Evolutionary conservation across 2,797 vertebrate species (phyloP), one percentile per base, ranked within the genome.

Genomic region (Glossophaga mutica): DNA sequence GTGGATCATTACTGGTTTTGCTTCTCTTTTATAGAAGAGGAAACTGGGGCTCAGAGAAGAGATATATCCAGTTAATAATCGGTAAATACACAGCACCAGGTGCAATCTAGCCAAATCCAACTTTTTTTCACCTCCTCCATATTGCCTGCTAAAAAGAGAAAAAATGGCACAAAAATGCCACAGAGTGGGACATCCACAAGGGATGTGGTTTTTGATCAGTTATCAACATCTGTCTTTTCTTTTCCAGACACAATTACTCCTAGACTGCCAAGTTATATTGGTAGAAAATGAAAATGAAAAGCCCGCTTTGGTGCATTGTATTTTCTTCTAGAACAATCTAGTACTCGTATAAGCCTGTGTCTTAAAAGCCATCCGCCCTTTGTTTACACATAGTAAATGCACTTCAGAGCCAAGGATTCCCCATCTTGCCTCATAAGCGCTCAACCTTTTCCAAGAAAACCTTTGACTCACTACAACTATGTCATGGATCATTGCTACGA

Each of bases 401-500:
- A 7, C 71, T 86, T 96, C n/a, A 83, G 95, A 98, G 85, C 94
- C 92, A 97, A 92, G 68, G 44, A 39, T 96, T 97, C 86, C 77
- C 83, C 93, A 55, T 37, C 92, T 79, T 96, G 71, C 94, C 96
- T 97, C 92, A 65, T 70, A 90, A 86, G 89, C 96, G 93, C 93
- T 96, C 87, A 97, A 71, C 81, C 95, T 90, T 15, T 97, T 96
- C 96, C 0, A 90, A 97, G 95, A 84, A 98, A 97, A 96, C 94
- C 96, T 98, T 98, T 98, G 95, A 93, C 96, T 85, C 16, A 2
- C 92, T 94, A 34, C 85, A 96, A 94, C 96, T 78, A 94, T 73
- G 84, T 94, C 97, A 97, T n/a, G 78, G 95, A 93, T 98, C 95
- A 67, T 95, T 97, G 98, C 98, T 98, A 97, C 98, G 95, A 76